Conservation (phyloP, 2,888 invertebrate genomes). For the Cosmia trapezina region DNA sequence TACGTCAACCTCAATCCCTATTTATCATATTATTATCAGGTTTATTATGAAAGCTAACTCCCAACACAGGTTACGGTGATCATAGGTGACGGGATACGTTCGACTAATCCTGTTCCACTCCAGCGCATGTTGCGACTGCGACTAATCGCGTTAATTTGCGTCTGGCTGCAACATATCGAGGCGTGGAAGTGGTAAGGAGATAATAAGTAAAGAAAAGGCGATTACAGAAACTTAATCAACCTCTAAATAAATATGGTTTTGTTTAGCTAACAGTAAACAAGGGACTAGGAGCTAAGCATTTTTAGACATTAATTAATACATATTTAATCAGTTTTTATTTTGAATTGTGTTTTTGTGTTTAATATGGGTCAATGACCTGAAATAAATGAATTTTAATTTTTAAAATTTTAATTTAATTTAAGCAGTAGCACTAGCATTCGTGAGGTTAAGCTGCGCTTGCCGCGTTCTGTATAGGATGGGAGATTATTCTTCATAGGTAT, state of each 20-base stretch:
- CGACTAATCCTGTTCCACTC: constrained; percentile 50
- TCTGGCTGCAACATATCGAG: constrained; percentile 18
- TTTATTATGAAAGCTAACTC: constrained; percentile 58
- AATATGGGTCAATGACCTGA: no score
- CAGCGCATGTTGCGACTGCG: constrained; percentile 44
- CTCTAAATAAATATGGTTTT: neutral
- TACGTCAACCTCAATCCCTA: constrained; percentile 11
- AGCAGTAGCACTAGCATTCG: neutral
- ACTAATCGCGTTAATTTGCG: constrained; percentile 54
- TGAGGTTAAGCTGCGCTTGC: neutral
- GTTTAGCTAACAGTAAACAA: neutral
- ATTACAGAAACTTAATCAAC: neutral
- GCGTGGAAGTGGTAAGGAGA: neutral
- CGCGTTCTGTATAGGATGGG: neutral
- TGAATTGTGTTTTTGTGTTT: no score
- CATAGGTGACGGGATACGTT: constrained; percentile 52
- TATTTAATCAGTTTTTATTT: no score
- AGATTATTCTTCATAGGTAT: neutral
- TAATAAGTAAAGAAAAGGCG: neutral
- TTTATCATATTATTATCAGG: constrained; percentile 36
- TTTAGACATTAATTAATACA: no score
- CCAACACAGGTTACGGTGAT: constrained; percentile 43
- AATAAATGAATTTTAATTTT: no score
- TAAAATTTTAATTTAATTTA: no score
- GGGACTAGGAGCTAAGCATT: neutral